A percentile compares a stretch with the other conserved stretches of the same genome.
Evolutionary conservation across 2,888 invertebrate species (phyloP).

Genomic region (Lasioglossum leucozonium): DNA sequence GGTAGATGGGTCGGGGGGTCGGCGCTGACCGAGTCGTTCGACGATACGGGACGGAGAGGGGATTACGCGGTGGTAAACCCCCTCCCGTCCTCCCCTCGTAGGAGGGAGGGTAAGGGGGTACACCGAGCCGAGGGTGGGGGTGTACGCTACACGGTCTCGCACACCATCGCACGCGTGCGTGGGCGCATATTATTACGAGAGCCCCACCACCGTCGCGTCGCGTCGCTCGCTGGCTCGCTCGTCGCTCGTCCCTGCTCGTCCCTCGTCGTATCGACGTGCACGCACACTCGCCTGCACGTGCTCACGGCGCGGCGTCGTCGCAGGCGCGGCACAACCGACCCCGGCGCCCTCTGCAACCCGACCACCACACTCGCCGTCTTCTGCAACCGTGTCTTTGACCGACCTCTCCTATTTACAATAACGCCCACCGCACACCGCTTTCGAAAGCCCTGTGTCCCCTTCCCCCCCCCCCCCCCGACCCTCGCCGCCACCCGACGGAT

Average conservation of each 20-base stretch:
- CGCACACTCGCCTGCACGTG: slow-evolving; percentile 70
- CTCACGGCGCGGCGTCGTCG: slow-evolving; percentile 27
- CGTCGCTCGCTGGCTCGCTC: not conserved
- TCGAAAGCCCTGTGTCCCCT: not conserved
- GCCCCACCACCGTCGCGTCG: not conserved
- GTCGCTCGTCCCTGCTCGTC: not conserved
- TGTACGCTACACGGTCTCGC: slow-evolving; percentile 55
- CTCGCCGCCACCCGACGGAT: not conserved
- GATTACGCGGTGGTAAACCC: not conserved
- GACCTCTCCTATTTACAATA: not conserved
- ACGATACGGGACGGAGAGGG: slow-evolving; percentile 29
- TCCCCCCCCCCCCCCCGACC: not conserved
- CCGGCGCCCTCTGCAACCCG: slow-evolving; percentile 42
- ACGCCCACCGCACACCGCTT: slow-evolving; percentile 11
- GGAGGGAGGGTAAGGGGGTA: slow-evolving; percentile 2
- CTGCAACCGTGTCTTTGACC: not conserved
- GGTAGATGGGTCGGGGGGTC: slow-evolving; percentile 77
- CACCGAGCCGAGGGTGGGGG: slow-evolving; percentile 35
- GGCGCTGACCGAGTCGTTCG: slow-evolving; percentile 70
- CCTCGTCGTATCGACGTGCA: slow-evolving; percentile 50
- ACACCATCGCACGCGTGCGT: slow-evolving; percentile 72
- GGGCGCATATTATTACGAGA: slow-evolving; percentile 70
- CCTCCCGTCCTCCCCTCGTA: too few relatives aligned
- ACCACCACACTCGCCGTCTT: not conserved
- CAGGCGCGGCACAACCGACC: slow-evolving; percentile 53